Evolutionary conservation across 2,113 vertebrate genomes (phyloP), one percentile per base, ranked within the genome.

Genomic region (Cavia aperea): DNA sequence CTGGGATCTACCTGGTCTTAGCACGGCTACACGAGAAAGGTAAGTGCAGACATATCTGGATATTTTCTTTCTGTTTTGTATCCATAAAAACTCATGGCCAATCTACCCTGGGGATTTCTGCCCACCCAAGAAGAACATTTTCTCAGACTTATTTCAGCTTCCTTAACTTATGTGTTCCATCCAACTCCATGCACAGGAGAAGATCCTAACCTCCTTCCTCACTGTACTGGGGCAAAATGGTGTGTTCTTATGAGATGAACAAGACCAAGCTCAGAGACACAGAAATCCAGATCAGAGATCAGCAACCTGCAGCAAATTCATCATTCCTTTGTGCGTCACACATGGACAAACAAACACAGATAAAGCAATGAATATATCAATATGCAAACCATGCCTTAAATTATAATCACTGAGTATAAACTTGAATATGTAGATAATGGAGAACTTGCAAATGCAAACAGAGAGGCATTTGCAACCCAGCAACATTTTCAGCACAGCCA

Each of bases 231-330:
- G 16, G 51, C 24, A 39, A 33, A 51, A 43, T 14, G n/a, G n/a
- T 29, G 10, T 68, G 15, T 23, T 85, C 31, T 43, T 12, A 0
- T n/a, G 16, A 49, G 11, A 63, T 68, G 70, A 88, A 33, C 46
- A 58, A 2, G 16, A n/a, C 9, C 46, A 54, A 66, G 24, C 70
- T 21, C 33, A 51, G 46, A 81, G 65, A n/a, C 14, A 21, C 16
- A 51, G 56, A 79, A 56, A 29, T 33, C 51, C 24, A 36, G 14
- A 4, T 21, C 29, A 51, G 10, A n/a, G n/a, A 78, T n/a, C n/a
- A 29, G 12, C 6, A 60, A 2, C 4, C 4, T 5, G 15, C 68
- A 66, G 5, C 0, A 46, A 49, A n/a, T 7, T 26, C 4, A 29
- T 2, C 9, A 14, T 3, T 54, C 33, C 14, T 26, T 49, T 62